These are phyloP conservation scores for Linepithema humile DNA, from an alignment of 1,140 invertebrate genomes.

Conservation along the genomic window DNA sequence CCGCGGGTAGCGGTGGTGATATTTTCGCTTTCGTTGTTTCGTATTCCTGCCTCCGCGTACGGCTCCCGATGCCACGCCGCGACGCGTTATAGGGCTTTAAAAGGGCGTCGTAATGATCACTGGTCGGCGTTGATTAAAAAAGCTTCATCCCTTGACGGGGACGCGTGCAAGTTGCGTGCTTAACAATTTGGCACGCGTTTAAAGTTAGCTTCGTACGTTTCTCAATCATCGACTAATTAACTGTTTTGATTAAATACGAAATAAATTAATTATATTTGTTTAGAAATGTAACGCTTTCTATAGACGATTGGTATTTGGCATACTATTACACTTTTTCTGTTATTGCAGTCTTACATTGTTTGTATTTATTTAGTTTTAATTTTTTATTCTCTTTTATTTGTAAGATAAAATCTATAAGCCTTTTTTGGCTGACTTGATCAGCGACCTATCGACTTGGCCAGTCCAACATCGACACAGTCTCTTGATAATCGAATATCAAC, in stretches of 20 bases:
- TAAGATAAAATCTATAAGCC: too few relatives aligned
- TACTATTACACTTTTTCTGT: too few relatives aligned
- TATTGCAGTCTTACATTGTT: neutral
- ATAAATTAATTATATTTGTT: neutral
- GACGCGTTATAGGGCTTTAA: constrained; percentile 77
- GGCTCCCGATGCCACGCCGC: constrained; percentile 30
- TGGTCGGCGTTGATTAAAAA: constrained; percentile 79
- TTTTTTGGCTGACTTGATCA: neutral
- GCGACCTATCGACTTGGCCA: neutral
- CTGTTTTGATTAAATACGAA: neutral
- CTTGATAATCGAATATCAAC: neutral
- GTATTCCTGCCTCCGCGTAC: constrained; percentile 39
- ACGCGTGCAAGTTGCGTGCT: neutral
- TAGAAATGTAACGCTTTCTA: neutral
- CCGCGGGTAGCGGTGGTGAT: constrained; percentile 6
- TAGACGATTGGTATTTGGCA: neutral
- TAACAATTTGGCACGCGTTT: constrained; percentile 35
- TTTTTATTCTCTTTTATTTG: neutral
- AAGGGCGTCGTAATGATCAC: constrained; percentile 78
- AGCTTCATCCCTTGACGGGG: constrained; percentile 46
- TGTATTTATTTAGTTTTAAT: neutral
- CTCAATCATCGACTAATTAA: constrained; percentile 19
- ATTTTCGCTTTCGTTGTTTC: constrained; percentile 57
- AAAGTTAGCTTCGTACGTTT: neutral
- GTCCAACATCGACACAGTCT: neutral